Evolutionary conservation across 1,140 invertebrate genomes (phyloP), one percentile per base, ranked within the genome.

Genomic region (Chelonus insularis): DNA sequence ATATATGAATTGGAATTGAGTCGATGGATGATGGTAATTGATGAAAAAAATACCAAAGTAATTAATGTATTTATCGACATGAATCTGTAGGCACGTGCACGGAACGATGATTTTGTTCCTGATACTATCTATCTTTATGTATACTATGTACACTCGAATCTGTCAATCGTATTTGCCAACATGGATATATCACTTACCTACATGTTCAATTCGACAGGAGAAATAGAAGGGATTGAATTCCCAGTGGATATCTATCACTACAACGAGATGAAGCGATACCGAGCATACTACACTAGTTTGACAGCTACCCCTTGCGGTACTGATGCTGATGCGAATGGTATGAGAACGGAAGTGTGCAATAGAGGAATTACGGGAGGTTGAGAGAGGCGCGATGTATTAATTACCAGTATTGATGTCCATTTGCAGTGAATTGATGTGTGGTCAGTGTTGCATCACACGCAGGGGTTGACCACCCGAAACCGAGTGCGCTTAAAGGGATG

Each of bases 371-470:
- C 54, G 50, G 12, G 52, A 50, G 47, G 47, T 14, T 16, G 45
- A 66, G 68, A 70, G 72, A 80, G 77, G 78, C 77, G 80, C 79
- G 80, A 81, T 80, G 80, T 82, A 82, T 82, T 82, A 81, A 82
- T 82, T 82, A 82, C 78, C 77, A 72, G 77, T 81, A 82, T 82
- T 82, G 80, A 82, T 82, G 80, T 82, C 79, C 79, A 81, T 82
- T 82, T 82, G 74, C 77, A 82, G 76, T 79, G 78, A 81, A 82
- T 82, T 82, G 80, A 82, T 82, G 80, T 79, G 80, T 80, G 80
- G 79, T 80, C 77, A 76, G 74, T 75, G 76, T 78, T 78, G 77
- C 77, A 80, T 78, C 79, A 80, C 75, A 72, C 72, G 67, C 76
- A 78, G 76, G 76, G 78, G 77, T 77, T 70, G 75, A 76, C 70